A percentile compares a stretch with the other conserved stretches of the same genome.
Conservation (phyloP, 2,888 invertebrate species). For the Palloptera scutellata region DNA sequence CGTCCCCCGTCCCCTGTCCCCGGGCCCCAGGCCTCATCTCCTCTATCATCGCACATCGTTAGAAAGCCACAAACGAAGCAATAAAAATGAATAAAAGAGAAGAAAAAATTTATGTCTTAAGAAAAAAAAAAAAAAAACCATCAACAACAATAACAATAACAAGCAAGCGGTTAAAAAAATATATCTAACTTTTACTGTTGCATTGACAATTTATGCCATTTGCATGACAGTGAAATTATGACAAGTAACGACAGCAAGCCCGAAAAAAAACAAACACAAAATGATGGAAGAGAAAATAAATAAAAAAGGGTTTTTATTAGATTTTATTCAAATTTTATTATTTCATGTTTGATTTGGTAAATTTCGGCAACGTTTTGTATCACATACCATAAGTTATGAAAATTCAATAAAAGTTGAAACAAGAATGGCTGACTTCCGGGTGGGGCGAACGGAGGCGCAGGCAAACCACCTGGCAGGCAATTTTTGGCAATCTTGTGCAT, state of each 20-base stretch:
- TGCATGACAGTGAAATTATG: background rate
- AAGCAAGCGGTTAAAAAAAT: background rate
- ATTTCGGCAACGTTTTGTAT: background rate
- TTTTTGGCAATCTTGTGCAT: too few relatives aligned
- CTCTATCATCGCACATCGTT: background rate
- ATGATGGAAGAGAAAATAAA: too few relatives aligned
- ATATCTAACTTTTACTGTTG: background rate
- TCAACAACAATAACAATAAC: background rate
- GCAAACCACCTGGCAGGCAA: too few relatives aligned
- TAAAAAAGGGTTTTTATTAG: background rate
- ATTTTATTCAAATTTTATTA: background rate
- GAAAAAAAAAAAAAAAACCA: background rate
- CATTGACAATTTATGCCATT: conserved; percentile 5
- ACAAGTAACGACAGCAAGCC: background rate
- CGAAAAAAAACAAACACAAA: background rate
- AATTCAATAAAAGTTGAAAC: conserved; percentile 2
- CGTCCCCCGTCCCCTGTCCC: too few relatives aligned
- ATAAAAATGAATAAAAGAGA: background rate
- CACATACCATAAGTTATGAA: background rate
- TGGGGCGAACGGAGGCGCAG: too few relatives aligned
- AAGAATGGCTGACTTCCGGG: background rate
- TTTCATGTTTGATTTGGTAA: background rate
- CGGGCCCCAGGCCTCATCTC: too few relatives aligned
- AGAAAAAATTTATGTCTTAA: background rate
- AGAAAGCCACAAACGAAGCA: background rate